Evolutionary conservation across 2,797 vertebrate species (phyloP).

Genomic region (Amniataba percoides): DNA sequence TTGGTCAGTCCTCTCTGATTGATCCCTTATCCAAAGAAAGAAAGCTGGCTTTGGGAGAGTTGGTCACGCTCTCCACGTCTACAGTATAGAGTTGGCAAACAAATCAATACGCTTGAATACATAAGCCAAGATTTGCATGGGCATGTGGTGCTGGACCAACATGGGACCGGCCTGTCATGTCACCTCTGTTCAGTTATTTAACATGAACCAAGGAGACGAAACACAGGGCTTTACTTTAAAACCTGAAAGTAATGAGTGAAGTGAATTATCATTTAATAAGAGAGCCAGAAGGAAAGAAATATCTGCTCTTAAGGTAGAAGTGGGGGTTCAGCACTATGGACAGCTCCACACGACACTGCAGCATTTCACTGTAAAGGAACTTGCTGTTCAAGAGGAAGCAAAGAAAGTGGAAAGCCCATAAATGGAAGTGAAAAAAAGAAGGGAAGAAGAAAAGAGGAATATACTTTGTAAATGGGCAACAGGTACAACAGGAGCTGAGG

Average conservation of each 20-base stretch:
- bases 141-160: slow-evolving; percentile 3
- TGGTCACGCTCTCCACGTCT: slow-evolving; percentile 45
- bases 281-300: neutral
- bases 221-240: neutral
- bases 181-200: slow-evolving; percentile 20
- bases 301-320: neutral
- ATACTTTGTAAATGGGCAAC: neutral
- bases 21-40: slow-evolving; percentile 36
- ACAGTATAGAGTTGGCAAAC: slow-evolving; percentile 47
- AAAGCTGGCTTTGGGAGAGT: slow-evolving; percentile 24
- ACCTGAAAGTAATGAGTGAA: slow-evolving; percentile 17
- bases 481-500: slow-evolving; percentile 10
- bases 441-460: neutral
- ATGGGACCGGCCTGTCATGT: slow-evolving; percentile 11
- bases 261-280: slow-evolving; percentile 15
- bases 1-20: slow-evolving; percentile 26
- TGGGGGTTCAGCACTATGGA: slow-evolving; percentile 45
- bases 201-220: slow-evolving; percentile 3
- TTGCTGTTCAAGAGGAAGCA: neutral
- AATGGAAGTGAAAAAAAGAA: neutral
- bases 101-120: slow-evolving; percentile 62
- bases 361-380: too few relatives aligned
- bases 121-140: slow-evolving; percentile 38
- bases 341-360: slow-evolving; percentile 11
- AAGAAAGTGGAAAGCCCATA: neutral